A percentile compares a stretch with the other conserved stretches of the same genome.
These are phyloP conservation scores for Trogon surrucura DNA, from an alignment of 2,113 vertebrate species.

Conservation along the genomic window DNA sequence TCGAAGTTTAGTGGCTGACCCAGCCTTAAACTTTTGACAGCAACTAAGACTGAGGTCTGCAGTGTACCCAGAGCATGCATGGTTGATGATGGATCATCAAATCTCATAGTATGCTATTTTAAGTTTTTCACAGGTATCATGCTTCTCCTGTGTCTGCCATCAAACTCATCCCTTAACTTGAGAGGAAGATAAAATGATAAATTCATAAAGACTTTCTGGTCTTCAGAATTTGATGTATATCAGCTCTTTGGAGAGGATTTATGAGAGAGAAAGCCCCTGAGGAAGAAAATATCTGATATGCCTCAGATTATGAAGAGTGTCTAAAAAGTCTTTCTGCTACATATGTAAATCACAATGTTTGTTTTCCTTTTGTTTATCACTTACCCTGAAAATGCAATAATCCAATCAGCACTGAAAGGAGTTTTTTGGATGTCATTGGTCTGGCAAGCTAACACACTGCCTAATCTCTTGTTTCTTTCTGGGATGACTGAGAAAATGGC, in stretches of 20 bases:
- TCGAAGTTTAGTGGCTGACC: too few species aligned
- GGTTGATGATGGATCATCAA: background rate
- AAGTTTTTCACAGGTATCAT: background rate
- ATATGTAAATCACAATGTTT: background rate
- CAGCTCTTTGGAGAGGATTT: background rate
- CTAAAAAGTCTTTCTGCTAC: background rate
- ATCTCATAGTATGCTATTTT: background rate
- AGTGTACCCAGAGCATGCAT: background rate
- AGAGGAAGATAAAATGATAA: background rate
- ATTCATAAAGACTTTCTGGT: background rate
- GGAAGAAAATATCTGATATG: background rate
- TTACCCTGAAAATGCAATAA: background rate
- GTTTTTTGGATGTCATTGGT: background rate
- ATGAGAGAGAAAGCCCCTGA: background rate
- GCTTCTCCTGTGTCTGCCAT: background rate
- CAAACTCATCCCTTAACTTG: background rate
- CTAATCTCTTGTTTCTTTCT: slow-evolving; percentile 17
- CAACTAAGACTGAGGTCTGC: background rate
- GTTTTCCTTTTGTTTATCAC: slow-evolving; percentile 1
- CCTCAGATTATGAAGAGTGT: background rate
- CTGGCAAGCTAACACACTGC: background rate
- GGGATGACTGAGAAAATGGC: slow-evolving; percentile 2
- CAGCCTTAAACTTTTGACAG: too few species aligned
- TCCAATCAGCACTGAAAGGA: background rate
- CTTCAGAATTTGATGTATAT: background rate